Base-by-base conservation (phyloP, 2,797 vertebrate genomes). In the Staurois parvus region DNA sequence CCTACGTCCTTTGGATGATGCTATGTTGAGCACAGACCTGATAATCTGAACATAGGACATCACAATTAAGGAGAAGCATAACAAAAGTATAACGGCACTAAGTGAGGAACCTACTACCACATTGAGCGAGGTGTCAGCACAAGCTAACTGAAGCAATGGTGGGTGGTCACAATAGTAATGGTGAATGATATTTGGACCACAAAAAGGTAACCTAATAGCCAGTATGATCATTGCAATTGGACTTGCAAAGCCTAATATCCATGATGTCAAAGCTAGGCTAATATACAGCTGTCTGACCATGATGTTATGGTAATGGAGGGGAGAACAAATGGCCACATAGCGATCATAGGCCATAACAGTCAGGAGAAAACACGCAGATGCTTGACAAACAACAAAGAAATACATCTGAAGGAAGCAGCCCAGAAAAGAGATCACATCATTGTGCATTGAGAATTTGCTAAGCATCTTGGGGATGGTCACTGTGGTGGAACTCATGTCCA, bases 111-210 rank as follows among this genome's bases (percentile, higher is more conserved):
- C 79, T 9, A 81, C 24, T 1, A 10, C 13, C 7, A 81, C 79
- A 11, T 81, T 81, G 45, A 81, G 19, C 0, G 79, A 72, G 19
- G 79, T 81, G 79, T 81, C 68, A 11, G 79, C 28, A 45, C 79
- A 81, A 40, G 68, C 79, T 48, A 81, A 81, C 79, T 81, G 45
- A 3, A 81, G 30, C 29, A 81, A 10, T 8, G 79, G 78, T 2
- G 78, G 78, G 21, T 80, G 78, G 13, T 80, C 78, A 66, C 78
- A 80, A 9, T 80, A 80, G 21, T 81, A 81, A 62, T 81, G 79
- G 40, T 81, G 48, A 9, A 81, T 72, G 11, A 62, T 28, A 56
- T 83, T 83, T 0, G 72, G 64, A 12, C 59, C 64, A 37, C 81
- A 83, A 29, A 52, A 83, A 2, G 52, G 72, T 6, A 76, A 42